These are phyloP conservation scores for Drosophila subquinaria DNA, from an alignment of 2,888 invertebrate genomes.

Conservation along the genomic window DNA sequence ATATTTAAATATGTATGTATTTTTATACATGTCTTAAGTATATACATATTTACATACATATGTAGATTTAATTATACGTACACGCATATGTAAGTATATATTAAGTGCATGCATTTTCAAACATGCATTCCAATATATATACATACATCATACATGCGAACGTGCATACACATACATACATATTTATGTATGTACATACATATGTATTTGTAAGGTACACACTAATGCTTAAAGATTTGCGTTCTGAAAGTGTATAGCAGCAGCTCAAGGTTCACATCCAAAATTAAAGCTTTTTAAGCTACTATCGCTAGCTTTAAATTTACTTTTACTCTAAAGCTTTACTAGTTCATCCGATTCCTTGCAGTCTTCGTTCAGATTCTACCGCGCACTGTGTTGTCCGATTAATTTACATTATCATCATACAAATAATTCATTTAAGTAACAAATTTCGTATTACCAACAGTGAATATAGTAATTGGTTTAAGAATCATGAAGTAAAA, in stretches of 20 bases:
- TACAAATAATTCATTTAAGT: slow-evolving; percentile 3
- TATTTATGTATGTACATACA: background rate
- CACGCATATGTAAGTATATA: too few relatives aligned
- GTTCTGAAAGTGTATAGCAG: slow-evolving; percentile 27
- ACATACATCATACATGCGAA: background rate
- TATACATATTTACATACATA: too few relatives aligned
- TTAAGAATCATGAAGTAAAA: background rate
- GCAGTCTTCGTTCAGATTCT: slow-evolving; percentile 39
- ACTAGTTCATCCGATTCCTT: slow-evolving; percentile 46
- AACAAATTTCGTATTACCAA: background rate
- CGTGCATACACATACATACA: background rate
- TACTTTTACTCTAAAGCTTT: slow-evolving; percentile 47
- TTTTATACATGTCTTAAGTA: too few relatives aligned
- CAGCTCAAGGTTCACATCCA: slow-evolving; percentile 31
- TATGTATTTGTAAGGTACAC: slow-evolving; percentile 4
- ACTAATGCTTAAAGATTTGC: slow-evolving; percentile 33
- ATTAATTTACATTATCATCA: background rate
- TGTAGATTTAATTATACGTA: too few relatives aligned
- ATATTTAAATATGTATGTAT: too few relatives aligned
- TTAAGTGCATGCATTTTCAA: background rate
- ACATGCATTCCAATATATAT: background rate
- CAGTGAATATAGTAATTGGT: slow-evolving; percentile 2
- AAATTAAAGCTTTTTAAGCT: slow-evolving; percentile 60
- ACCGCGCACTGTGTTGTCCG: slow-evolving; percentile 21
- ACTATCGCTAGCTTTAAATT: slow-evolving; percentile 43